phyloP scores from a whole-genome alignment of 2,888 invertebrate species.

The Troides oblongomaculatus region DNA sequence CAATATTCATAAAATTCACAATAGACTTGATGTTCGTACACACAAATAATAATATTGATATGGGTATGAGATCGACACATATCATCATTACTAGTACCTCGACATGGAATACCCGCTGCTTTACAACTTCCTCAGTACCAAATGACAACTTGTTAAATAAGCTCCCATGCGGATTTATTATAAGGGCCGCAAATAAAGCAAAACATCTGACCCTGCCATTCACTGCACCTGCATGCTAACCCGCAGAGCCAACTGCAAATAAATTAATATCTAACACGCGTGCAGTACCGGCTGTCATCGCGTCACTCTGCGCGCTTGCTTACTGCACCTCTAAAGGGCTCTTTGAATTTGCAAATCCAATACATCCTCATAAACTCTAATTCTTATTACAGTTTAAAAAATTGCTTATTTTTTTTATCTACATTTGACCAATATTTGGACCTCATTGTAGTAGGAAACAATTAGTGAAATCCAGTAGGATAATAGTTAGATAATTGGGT shows the following conservation, averaged over 20 bases:
- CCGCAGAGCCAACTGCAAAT: constrained; percentile 37
- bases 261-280: constrained; percentile 41
- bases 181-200: constrained; percentile 8
- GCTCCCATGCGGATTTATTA: background rate
- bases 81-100: too few species aligned
- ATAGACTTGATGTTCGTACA: too few species aligned
- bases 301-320: constrained; percentile 28
- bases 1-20: too few species aligned
- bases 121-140: background rate
- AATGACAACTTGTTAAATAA: constrained; percentile 4
- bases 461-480: too few species aligned
- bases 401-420: too few species aligned
- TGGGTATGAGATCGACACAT: too few species aligned
- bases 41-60: too few species aligned
- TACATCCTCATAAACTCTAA: constrained; percentile 13
- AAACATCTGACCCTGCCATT: constrained; percentile 9
- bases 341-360: constrained; percentile 26
- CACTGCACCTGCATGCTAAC: constrained; percentile 31
- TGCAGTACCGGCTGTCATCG: constrained; percentile 39
- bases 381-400: constrained; percentile 1
- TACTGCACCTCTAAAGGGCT: constrained; percentile 16
- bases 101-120: background rate
- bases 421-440: too few species aligned
- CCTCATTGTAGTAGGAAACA: too few species aligned
- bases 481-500: too few species aligned